Evolutionary conservation across 2,888 invertebrate species (phyloP).

Genomic region (Thera obeliscata): DNA sequence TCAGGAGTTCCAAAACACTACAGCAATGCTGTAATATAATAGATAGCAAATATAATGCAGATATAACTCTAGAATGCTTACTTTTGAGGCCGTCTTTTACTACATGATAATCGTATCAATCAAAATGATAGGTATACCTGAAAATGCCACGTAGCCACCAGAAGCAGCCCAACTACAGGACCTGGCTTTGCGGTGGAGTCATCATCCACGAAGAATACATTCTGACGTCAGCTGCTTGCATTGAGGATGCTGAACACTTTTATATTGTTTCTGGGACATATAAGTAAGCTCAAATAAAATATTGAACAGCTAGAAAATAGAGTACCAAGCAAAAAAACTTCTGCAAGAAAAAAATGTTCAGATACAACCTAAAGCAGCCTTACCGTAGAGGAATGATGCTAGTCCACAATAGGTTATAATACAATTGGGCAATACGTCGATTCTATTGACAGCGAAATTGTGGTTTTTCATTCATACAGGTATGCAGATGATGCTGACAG

Average conservation of each 20-base stretch:
- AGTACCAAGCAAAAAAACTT: too few species aligned
- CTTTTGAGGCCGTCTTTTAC: neutral
- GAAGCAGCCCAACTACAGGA: conserved; percentile 59
- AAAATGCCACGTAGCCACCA: conserved; percentile 62
- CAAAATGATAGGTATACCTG: conserved; percentile 58
- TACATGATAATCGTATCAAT: neutral
- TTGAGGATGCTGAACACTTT: conserved; percentile 72
- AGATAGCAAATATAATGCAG: too few species aligned
- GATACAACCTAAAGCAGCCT: too few species aligned
- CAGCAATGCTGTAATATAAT: too few species aligned
- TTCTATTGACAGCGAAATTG: neutral
- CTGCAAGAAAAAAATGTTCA: too few species aligned
- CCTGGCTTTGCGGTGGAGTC: conserved; percentile 71
- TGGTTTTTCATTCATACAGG: conserved; percentile 46
- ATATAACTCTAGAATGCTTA: neutral
- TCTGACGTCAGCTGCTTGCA: conserved; percentile 74
- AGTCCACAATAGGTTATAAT: too few species aligned
- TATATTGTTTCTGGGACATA: conserved; percentile 74
- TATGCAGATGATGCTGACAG: conserved; percentile 69
- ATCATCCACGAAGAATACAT: conserved; percentile 72
- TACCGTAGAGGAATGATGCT: too few species aligned
- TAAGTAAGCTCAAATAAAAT: conserved; percentile 52
- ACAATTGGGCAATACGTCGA: neutral
- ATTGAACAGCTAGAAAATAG: neutral
- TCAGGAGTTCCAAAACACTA: too few species aligned